Evolutionary conservation across 2,888 invertebrate genomes (phyloP), one percentile per base, ranked within the genome.

Genomic region (Sympetrum striolatum): DNA sequence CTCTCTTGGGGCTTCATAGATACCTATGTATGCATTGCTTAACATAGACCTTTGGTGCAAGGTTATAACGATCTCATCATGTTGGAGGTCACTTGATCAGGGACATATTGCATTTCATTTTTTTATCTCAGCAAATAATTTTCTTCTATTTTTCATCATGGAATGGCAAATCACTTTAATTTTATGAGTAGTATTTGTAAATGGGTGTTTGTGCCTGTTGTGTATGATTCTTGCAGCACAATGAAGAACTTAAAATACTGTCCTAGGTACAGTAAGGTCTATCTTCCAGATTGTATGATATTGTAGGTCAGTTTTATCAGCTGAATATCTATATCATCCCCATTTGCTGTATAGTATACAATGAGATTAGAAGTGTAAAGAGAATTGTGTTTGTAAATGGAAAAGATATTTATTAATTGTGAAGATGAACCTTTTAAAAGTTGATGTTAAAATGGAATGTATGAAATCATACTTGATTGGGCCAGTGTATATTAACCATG

Each of bases 211-310:
- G 86, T 86, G 86, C 86, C 86, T 86, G 86, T 82, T 86, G 60
- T 86, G 86, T 86, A 86, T 86, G 86, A 86, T 86, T 86, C 86
- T 86, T 86, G 60, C 86, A 86, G 86, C 86, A 86, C 86, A 86
- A 86, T 86, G 86, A 86, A 86, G 60, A 86, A 60, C 37, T 60
- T 86, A 86, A 73, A n/a, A 60, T 86, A 86, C 86, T 86, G 86
- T 86, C 86, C 86, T 86, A 86, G 86, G 86, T 86, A 64, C 86
- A 86, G 86, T 86, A 60, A 86, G 86, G 86, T 86, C 86, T 86
- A 86, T 86, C 86, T 86, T 86, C 86, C 86, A 86, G 60, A 86
- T 86, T 86, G 86, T 86, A 86, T 86, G 86, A 86, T 86, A 86
- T 86, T 60, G 86, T 86, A 86, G 86, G 86, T 86, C 86, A 86